Evolutionary conservation across 2,113 vertebrate species (phyloP).

Genomic region (Riparia riparia): DNA sequence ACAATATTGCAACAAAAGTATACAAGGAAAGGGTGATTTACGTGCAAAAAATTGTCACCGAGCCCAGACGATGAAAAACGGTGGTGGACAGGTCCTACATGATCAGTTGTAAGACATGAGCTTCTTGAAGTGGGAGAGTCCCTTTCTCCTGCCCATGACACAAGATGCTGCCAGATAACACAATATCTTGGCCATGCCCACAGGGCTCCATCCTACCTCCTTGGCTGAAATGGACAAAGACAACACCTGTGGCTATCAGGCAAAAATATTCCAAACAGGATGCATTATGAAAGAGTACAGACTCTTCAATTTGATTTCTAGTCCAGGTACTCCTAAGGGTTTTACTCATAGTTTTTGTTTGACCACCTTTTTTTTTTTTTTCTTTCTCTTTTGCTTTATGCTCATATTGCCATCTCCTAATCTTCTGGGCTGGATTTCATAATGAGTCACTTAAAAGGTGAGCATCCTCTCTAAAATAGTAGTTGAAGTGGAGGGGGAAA

Average conservation of each 20-base stretch:
- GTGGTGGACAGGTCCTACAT: neutral
- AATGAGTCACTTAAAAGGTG: neutral
- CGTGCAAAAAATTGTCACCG: neutral
- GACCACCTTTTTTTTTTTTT: fast-evolving
- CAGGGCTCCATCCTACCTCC: fast-evolving
- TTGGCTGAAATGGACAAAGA: neutral
- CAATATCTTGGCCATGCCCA: neutral
- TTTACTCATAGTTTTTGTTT: neutral
- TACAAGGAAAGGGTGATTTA: neutral
- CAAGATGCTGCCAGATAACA: neutral
- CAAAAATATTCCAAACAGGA: neutral
- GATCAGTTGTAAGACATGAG: neutral
- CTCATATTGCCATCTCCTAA: neutral
- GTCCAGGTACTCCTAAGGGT: neutral
- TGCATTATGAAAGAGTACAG: neutral
- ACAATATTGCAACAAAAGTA: neutral
- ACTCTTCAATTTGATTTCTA: neutral
- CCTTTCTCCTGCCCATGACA: neutral
- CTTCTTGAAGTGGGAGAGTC: neutral
- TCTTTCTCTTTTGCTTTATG: neutral
- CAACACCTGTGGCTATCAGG: neutral
- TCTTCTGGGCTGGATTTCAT: neutral
- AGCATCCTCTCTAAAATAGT: neutral
- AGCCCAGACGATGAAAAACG: fast-evolving
- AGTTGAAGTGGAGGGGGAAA: neutral